Base-by-base conservation (phyloP, 37 sponge, comb jelly and placozoan species). In the Aphrocallistes beatrix region DNA sequence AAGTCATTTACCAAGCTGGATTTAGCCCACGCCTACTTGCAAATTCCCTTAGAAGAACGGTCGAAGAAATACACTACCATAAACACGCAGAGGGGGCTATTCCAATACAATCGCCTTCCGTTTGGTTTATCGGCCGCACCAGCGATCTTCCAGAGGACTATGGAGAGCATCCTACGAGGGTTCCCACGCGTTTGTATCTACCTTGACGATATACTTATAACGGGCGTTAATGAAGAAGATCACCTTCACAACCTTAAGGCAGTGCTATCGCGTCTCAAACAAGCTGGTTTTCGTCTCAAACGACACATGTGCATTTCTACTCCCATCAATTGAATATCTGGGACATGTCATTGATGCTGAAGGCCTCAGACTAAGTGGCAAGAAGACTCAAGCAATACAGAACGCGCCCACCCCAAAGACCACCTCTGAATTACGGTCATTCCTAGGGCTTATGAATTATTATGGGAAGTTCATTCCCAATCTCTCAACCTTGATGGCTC, bases 131-230 rank as follows among this genome's bases (percentile, higher is more conserved):
- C 51, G 21, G 32, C 50, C 10, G 16, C 51, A 23, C 6, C 47
- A 6, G 85, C 85, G 25, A 85, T 85, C 9, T 85, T 85, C 30
- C 85, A 85, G 85, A 13, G 23, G 21, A 25, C 1, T 21, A 86
- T 86, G 87, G 87, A 86, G 34, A 0, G 6, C 34, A n/a, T 82
- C 0, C 50, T 86, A 36, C n/a, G 0, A 36, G 87, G 82, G 0
- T 8, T 86, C 25, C 0, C 1, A 0, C 23, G 47, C 37, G 49
- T 39, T 9, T 1, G 10, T 23, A 48, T 39, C 28, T 34, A 81
- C n/a, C 21, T 86, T 1, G 87, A 86, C 50, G 87, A 86, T 23
- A 86, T 86, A n/a, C 49, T 86, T 0, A 39, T 86, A 23, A 37
- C n/a, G n/a, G n/a, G n/a, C 16, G n/a, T n/a, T n/a, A n/a, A n/a